Evolutionary conservation across 2,888 invertebrate species (phyloP).

Genomic region (Mythimna vitellina): DNA sequence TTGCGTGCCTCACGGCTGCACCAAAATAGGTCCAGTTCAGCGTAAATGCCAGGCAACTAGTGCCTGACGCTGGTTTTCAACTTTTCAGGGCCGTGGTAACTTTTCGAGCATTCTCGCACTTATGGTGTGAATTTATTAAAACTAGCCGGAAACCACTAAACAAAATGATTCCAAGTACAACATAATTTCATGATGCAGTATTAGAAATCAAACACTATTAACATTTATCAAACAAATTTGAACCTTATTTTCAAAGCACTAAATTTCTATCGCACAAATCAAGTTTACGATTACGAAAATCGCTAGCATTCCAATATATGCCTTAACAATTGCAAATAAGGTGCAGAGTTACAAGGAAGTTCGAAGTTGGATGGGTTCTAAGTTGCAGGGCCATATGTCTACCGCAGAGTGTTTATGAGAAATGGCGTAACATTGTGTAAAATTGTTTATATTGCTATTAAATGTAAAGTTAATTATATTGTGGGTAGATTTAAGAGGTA

Average conservation of each 20-base stretch:
- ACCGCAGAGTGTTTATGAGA: constrained; percentile 52
- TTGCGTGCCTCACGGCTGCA: too few relatives aligned
- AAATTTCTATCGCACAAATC: constrained; percentile 8
- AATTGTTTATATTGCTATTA: constrained; percentile 45
- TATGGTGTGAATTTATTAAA: constrained; percentile 14
- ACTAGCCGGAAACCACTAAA: constrained; percentile 40
- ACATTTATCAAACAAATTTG: constrained; percentile 15
- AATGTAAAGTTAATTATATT: constrained; percentile 32
- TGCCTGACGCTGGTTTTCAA: too few relatives aligned
- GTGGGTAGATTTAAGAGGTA: constrained; percentile 29
- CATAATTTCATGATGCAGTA: constrained; percentile 31
- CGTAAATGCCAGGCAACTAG: too few relatives aligned
- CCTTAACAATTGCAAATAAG: constrained; percentile 24
- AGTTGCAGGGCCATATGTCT: constrained; percentile 54
- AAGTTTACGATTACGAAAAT: constrained; percentile 19
- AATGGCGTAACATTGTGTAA: constrained; percentile 44
- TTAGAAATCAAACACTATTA: neutral
- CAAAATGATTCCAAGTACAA: constrained; percentile 28
- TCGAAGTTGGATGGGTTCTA: constrained; percentile 32
- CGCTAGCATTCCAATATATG: constrained; percentile 26
- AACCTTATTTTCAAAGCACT: neutral
- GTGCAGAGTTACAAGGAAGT: constrained; percentile 15
- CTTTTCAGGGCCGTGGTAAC: too few relatives aligned
- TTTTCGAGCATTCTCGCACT: neutral
- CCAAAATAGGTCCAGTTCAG: too few relatives aligned